phyloP scores from a whole-genome alignment of 2,888 invertebrate genomes.

The Cheilosia variabilis region DNA sequence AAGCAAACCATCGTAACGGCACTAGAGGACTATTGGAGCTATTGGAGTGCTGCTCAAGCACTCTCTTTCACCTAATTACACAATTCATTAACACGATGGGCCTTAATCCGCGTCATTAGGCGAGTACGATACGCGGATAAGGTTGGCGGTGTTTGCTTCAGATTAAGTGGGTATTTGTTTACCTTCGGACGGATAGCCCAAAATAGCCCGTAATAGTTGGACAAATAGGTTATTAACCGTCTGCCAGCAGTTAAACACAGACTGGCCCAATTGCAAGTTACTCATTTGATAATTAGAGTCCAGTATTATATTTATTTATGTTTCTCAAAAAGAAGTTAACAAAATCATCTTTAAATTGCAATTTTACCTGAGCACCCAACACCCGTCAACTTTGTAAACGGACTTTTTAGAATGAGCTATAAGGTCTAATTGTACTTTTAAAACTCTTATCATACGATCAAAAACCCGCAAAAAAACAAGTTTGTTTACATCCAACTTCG shows the following conservation, averaged over 20 bases:
- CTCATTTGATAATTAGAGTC: too few relatives aligned
- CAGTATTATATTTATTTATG: too few relatives aligned
- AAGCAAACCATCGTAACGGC: background rate
- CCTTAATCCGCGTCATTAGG: slow-evolving; percentile 54
- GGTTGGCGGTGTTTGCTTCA: slow-evolving; percentile 22
- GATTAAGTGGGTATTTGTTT: slow-evolving; percentile 29
- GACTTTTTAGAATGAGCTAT: too few relatives aligned
- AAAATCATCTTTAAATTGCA: too few relatives aligned
- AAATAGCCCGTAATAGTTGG: slow-evolving; percentile 38
- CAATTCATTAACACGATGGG: slow-evolving; percentile 37
- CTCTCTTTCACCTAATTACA: slow-evolving; percentile 54
- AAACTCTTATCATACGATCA: too few relatives aligned
- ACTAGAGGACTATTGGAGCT: slow-evolving; percentile 24
- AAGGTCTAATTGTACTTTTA: too few relatives aligned
- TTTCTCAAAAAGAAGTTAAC: too few relatives aligned
- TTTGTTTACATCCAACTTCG: too few relatives aligned
- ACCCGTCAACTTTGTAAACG: too few relatives aligned
- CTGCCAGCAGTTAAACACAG: background rate
- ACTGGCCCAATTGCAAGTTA: background rate
- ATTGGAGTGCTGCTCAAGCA: slow-evolving; percentile 29
- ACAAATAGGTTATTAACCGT: slow-evolving; percentile 40
- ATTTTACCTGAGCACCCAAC: too few relatives aligned
- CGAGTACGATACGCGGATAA: background rate
- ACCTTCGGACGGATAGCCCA: slow-evolving; percentile 13
- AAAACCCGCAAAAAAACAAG: too few relatives aligned